A percentile compares a stretch with the other conserved stretches of the same genome.
Evolutionary conservation across 92 coral and sea anemone species (phyloP).

Genomic region (Hydrozoanthus gracilis): DNA sequence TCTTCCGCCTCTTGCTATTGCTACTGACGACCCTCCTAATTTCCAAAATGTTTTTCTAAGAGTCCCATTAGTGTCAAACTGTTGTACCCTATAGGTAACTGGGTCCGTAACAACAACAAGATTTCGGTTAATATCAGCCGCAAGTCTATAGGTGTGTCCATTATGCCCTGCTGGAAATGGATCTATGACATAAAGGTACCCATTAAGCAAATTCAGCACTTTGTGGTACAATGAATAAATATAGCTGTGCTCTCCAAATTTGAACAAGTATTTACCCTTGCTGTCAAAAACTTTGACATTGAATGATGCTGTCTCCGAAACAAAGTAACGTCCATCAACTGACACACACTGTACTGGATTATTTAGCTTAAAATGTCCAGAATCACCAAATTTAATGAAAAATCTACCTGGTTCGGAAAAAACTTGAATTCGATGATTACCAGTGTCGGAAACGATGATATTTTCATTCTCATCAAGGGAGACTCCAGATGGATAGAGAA

Average conservation of each 20-base stretch:
- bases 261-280: not conserved
- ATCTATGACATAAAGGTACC: not conserved
- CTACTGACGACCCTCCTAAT: not conserved
- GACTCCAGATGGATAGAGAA: conserved; percentile 13
- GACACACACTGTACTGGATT: conserved; percentile 13
- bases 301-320: not conserved
- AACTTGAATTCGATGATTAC: conserved; percentile 4
- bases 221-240: not conserved
- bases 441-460: conserved; percentile 2
- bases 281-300: not conserved
- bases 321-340: not conserved
- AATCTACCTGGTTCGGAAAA: not conserved
- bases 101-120: not conserved
- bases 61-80: not conserved
- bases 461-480: not conserved
- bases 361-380: not conserved
- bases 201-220: not conserved
- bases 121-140: not conserved
- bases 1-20: not conserved
- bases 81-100: conserved; percentile 3
- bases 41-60: not conserved
- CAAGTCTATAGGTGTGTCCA: not conserved
- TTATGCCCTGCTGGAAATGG: not conserved
- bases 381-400: not conserved
- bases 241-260: not conserved